These are phyloP conservation scores for Ceratoteleas bidentatus DNA, from an alignment of 1,140 invertebrate species.

Conservation along the genomic window DNA sequence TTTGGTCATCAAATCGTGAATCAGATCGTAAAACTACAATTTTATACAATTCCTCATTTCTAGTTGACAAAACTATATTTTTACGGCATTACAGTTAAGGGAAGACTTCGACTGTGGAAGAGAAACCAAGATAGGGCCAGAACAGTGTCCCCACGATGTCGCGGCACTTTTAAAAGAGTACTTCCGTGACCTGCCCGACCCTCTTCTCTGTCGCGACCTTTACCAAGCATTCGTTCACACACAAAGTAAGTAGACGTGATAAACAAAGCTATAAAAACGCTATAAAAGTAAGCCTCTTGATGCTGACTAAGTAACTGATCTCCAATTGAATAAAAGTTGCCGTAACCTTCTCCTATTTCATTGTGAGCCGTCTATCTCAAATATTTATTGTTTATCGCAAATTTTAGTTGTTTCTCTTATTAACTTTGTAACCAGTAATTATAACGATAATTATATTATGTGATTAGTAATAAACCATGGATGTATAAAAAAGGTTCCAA, in stretches of 20 bases:
- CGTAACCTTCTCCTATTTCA: conserved; percentile 4
- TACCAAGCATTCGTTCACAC: conserved; percentile 94
- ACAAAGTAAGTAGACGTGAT: no score
- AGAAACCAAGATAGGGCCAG: conserved; percentile 88
- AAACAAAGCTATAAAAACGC: conserved; percentile 27
- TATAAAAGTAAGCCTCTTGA: conserved; percentile 18
- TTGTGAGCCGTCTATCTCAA: conserved; percentile 14
- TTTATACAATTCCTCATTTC: no score
- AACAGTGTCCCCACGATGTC: conserved; percentile 95
- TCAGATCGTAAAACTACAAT: not conserved
- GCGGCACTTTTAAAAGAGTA: conserved; percentile 96
- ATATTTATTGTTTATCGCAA: not conserved
- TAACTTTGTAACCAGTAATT: no score
- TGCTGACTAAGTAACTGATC: conserved; percentile 5
- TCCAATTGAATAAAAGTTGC: conserved; percentile 14
- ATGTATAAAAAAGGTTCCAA: not conserved
- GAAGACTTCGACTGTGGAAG: conserved; percentile 94
- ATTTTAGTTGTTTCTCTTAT: no score
- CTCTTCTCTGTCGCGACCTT: conserved; percentile 92
- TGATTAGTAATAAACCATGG: not conserved
- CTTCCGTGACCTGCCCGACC: conserved; percentile 95
- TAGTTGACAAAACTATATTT: no score
- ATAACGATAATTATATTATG: no score
- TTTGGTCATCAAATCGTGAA: no score
- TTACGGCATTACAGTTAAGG: conserved; percentile 85